These are phyloP conservation scores for Papilio xuthus DNA, from an alignment of 1,140 invertebrate genomes.

Conservation along the genomic window DNA sequence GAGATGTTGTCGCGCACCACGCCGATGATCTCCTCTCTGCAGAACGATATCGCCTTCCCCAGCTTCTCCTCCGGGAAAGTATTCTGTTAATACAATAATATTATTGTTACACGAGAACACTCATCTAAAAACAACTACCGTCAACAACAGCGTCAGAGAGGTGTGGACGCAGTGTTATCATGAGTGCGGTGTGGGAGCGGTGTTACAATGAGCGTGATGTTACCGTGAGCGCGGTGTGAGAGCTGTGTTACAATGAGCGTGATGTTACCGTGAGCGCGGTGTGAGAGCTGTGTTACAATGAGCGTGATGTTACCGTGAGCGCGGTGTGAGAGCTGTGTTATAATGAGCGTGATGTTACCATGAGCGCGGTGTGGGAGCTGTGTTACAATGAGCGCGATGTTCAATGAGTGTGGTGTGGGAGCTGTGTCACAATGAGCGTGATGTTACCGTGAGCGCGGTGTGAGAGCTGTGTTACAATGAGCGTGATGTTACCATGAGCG, in stretches of 20 bases:
- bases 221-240: neutral
- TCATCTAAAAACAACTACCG: neutral
- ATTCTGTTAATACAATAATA: constrained; percentile 50
- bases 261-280: neutral
- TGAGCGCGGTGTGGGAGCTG: no score
- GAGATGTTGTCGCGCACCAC: constrained; percentile 59
- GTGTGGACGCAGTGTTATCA: no score
- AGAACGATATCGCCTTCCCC: constrained; percentile 67
- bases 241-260: neutral
- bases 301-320: constrained; percentile 38
- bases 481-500: constrained; percentile 47
- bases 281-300: constrained; percentile 35
- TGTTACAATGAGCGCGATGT: no score
- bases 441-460: neutral
- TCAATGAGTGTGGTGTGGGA: no score
- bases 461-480: no score
- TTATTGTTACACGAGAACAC: neutral
- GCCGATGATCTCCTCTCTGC: constrained; percentile 62
- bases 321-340: no score
- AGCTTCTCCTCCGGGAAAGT: constrained; percentile 70
- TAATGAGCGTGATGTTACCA: no score
- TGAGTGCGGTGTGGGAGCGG: no score
- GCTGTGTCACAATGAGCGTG: no score
- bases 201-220: neutral
- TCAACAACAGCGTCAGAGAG: no score